Conservation (phyloP, 1,140 invertebrate genomes). For the Mycetomoellerius zeteki region DNA sequence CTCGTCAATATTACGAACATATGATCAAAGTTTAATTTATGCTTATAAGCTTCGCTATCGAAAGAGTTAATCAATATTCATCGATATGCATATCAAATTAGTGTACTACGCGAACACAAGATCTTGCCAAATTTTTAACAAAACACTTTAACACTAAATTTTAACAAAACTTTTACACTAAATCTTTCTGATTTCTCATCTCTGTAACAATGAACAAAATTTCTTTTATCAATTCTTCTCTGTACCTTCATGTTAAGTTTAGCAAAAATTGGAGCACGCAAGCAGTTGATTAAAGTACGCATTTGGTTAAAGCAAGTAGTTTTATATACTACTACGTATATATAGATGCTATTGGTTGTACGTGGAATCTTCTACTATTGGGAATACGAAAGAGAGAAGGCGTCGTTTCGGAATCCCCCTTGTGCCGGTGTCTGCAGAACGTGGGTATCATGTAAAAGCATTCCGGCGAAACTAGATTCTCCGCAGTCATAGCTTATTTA, state of each 20-base stretch:
- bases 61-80: conserved; percentile 7
- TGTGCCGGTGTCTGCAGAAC: conserved; percentile 42
- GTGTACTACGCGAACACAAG: neutral
- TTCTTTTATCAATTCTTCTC: too few relatives aligned
- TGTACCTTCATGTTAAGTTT: neutral
- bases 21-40: conserved; percentile 41
- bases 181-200: neutral
- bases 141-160: conserved; percentile 11
- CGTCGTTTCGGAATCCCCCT: conserved; percentile 42
- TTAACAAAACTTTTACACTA: neutral
- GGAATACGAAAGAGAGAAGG: conserved; percentile 28
- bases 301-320: conserved; percentile 30
- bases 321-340: conserved; percentile 16
- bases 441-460: conserved; percentile 61
- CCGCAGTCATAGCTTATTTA: conserved; percentile 48
- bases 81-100: conserved; percentile 8
- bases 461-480: conserved; percentile 47
- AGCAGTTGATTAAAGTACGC: neutral
- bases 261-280: conserved; percentile 39
- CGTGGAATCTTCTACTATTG: conserved; percentile 44
- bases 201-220: too few relatives aligned
- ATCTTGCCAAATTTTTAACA: conserved; percentile 14
- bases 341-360: conserved; percentile 30
- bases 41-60: neutral
- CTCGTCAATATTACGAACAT: conserved; percentile 32